A percentile compares a stretch with the other conserved stretches of the same genome.
These are phyloP conservation scores for Drosophila pseudotalamancana DNA, from an alignment of 2,888 invertebrate species.

Conservation along the genomic window DNA sequence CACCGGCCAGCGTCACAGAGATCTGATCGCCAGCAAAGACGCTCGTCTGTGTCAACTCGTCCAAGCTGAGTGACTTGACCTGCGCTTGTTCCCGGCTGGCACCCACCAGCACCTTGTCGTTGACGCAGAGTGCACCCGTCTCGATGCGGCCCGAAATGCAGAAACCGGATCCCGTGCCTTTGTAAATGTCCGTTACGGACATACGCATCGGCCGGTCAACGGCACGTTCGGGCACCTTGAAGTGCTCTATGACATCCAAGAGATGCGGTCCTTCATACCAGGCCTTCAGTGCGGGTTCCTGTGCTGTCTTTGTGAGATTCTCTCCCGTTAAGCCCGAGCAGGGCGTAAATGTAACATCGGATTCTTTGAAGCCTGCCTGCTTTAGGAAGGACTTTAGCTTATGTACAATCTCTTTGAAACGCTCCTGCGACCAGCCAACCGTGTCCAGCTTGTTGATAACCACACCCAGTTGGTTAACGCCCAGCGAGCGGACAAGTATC, in stretches of 20 bases:
- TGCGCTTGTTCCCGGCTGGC: conserved; percentile 93
- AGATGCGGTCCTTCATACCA: conserved; percentile 95
- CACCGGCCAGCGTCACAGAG: conserved; percentile 89
- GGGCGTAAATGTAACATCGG: conserved; percentile 94
- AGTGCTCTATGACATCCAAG: conserved; percentile 93
- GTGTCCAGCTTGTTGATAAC: conserved; percentile 99
- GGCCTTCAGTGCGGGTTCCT: conserved; percentile 87
- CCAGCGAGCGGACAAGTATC: conserved; percentile 93
- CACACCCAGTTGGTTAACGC: conserved; percentile 96
- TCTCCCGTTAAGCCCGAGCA: conserved; percentile 98
- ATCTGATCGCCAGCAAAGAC: conserved; percentile 98
- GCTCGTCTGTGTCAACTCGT: conserved; percentile 88
- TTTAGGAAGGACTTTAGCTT: conserved; percentile 93
- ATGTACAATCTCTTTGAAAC: conserved; percentile 94
- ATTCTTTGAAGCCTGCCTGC: conserved; percentile 95
- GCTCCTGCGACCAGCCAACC: conserved; percentile 94
- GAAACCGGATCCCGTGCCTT: conserved; percentile 95
- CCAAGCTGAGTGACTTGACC: conserved; percentile 91
- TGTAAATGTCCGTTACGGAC: conserved; percentile 97
- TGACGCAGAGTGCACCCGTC: conserved; percentile 93
- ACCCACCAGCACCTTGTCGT: conserved; percentile 94
- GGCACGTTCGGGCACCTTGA: conserved; percentile 94
- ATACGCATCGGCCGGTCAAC: conserved; percentile 95
- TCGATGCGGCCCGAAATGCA: conserved; percentile 96
- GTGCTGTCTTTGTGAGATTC: conserved; percentile 91